Base-by-base conservation (phyloP, 2,113 vertebrate genomes). In the Lepisosteus oculatus region DNA sequence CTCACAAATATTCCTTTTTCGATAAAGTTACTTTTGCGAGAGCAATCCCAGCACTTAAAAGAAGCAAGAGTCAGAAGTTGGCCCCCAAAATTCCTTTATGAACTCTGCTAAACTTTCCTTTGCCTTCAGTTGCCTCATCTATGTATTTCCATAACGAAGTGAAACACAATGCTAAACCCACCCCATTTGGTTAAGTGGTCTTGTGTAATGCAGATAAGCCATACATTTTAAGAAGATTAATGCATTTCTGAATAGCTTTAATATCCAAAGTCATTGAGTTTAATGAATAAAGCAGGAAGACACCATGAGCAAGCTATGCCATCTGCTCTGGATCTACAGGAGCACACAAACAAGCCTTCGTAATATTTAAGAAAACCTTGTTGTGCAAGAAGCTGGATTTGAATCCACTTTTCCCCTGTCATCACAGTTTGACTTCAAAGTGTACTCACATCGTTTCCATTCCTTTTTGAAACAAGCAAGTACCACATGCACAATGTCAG, bases 191-290 rank as follows among this genome's bases (percentile, higher is more conserved):
- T 70, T 69, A 74, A 41, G 62, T 62, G 71, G 74, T 70, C 61
- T 85, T 77, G 89, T 79, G 81, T 75, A 82, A 83, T 64, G 72
- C 75, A 77, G 79, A 82, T 86, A 82, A 90, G 86, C 83, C 77
- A 61, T 69, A 77, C 76, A 78, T 79, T 78, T 80, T 88, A 90
- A 93, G 88, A 88, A 91, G 90, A 93, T 91, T 91, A 91, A 84
- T 84, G 86, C 79, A 83, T 92, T 92, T 83, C 78, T 82, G 87
- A 88, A 84, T 88, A 90, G 88, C 86, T 83, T 85, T 79, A 78
- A 85, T 89, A 88, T 78, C 81, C 67, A 88, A 84, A 86, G 83
- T 85, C 84, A 73, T 59, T 79, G 85, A 81, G 84, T 69, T 79
- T 79, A 84, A 82, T 85, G 81, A 83, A 80, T 0, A 51, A 74